phyloP scores from a whole-genome alignment of 2,888 invertebrate species.

The Tetramorium bicarinatum region DNA sequence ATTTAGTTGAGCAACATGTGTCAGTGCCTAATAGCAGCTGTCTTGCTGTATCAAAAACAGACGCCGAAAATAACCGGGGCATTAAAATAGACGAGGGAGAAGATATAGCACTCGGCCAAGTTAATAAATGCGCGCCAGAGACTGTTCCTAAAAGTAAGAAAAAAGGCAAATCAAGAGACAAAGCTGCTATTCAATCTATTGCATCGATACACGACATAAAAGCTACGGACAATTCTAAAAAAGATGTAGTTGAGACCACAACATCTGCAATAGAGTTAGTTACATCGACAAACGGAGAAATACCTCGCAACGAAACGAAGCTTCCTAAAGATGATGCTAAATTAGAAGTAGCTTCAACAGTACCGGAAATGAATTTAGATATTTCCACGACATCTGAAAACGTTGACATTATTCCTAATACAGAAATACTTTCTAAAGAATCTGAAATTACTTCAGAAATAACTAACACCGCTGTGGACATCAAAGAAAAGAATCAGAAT shows the following conservation, averaged over 20 bases:
- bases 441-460: background rate
- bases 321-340: background rate
- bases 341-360: background rate
- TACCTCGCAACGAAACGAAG: background rate
- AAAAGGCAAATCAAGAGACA: constrained; percentile 30
- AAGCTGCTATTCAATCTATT: constrained; percentile 9
- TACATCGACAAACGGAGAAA: background rate
- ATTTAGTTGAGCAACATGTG: constrained; percentile 26
- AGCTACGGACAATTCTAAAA: constrained; percentile 13
- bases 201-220: background rate
- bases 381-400: background rate
- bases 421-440: background rate
- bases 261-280: constrained; percentile 8
- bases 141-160: constrained; percentile 48
- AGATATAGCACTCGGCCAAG: background rate
- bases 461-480: background rate
- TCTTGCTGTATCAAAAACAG: constrained; percentile 65
- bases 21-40: background rate
- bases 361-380: background rate
- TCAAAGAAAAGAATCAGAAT: background rate
- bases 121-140: constrained; percentile 66
- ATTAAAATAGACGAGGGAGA: constrained; percentile 69
- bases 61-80: constrained; percentile 75
- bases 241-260: constrained; percentile 53
- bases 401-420: background rate